Evolutionary conservation across 2,888 invertebrate genomes (phyloP).

Genomic region (Poecilobothrus nobilitatus): DNA sequence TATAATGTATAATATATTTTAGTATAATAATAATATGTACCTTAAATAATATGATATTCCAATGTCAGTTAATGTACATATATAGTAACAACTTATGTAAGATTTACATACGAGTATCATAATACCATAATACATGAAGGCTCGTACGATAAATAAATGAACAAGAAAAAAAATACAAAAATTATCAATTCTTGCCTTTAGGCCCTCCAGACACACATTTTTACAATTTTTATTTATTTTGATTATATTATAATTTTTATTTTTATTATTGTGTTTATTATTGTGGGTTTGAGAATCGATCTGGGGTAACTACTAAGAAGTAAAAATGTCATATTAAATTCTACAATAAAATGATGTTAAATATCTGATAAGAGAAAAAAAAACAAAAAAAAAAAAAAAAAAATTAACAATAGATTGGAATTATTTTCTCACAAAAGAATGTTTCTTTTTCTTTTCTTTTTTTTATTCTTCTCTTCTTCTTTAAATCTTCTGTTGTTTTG

Average conservation of each 20-base stretch:
- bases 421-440: constrained; percentile 2
- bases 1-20: no score
- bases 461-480: no score
- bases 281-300: neutral
- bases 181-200: neutral
- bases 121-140: no score
- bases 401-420: neutral
- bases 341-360: constrained; percentile 3
- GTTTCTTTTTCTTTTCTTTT: no score
- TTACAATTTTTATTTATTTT: neutral
- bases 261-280: neutral
- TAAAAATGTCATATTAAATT: constrained; percentile 2
- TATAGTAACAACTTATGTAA: no score
- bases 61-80: neutral
- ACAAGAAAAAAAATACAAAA: neutral
- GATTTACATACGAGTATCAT: no score
- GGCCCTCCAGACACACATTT: neutral
- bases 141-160: no score
- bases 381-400: neutral
- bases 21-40: no score
- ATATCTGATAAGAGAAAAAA: neutral
- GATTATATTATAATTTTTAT: neutral
- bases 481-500: no score
- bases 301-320: neutral
- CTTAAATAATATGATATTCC: neutral